Evolutionary conservation across 2,113 vertebrate genomes (phyloP), one percentile per base, ranked within the genome.

Genomic region (Jacana jacana): DNA sequence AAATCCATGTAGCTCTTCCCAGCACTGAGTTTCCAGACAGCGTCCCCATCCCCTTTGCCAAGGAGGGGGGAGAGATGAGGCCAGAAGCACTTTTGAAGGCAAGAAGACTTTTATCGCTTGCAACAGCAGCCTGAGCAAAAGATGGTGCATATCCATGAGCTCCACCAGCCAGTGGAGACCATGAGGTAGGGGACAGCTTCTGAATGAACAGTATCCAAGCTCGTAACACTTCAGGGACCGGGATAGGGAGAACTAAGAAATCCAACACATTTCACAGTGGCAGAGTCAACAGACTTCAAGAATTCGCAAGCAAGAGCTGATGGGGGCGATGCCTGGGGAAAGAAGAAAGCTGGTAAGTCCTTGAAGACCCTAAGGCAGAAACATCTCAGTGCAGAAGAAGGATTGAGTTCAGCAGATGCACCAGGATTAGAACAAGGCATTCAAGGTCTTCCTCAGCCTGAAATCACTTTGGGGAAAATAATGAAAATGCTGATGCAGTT

Each of bases 381-480:
- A 51, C 75, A 54, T 58, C 64, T 81, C 42, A 27, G 80, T 2
- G 61, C 91, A 90, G 75, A 39, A 54, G 81, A 31, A 63, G 42
- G 28, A 77, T 70, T 57, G 63, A 0, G 1, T 68, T 70, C 6
- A 19, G 51, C 4, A 73, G 86, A 66, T 48, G 80, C 55, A 17
- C 55, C 5, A 39, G 63, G 69, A 87, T 71, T 60, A 51, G 3
- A 92, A 20, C 8, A 4, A 61, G 71, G 65, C 65, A 64, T 27
- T 84, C 94, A 72, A 92, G 94, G 96, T 75, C 96, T 95, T 0
- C 2, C 72, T 95, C 17, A 10, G 86, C 72, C 85, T 90, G 82
- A 93, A 95, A 95, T 75, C 86, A 76, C 90, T 95, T 83, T 76
- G 91, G 95, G 92, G 93, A 79, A 90, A 90, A 93, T 78, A 90